These are phyloP conservation scores for Oncorhynchus masou DNA, from an alignment of 2,113 vertebrate genomes.

Conservation along the genomic window DNA sequence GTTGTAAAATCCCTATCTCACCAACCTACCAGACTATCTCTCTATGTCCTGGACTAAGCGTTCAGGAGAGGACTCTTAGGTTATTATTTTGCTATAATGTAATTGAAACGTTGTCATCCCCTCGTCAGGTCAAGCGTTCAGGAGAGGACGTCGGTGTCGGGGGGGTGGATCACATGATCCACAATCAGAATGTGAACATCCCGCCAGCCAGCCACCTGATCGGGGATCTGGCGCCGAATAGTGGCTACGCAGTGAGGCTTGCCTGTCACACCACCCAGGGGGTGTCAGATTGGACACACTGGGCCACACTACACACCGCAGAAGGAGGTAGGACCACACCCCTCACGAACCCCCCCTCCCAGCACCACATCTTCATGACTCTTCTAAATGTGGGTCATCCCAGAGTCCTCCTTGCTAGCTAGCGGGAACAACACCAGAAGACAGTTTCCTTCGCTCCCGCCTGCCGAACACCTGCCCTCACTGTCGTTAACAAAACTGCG, in stretches of 20 bases:
- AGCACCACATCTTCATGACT: too few relatives aligned
- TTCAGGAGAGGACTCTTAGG: not conserved
- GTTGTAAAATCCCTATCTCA: too few relatives aligned
- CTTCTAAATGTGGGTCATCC: too few relatives aligned
- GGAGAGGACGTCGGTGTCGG: conserved; percentile 28
- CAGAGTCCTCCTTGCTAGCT: too few relatives aligned
- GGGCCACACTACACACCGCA: conserved; percentile 70
- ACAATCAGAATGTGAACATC: conserved; percentile 72
- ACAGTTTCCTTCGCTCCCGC: too few relatives aligned
- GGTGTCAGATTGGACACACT: conserved; percentile 80
- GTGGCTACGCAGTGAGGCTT: conserved; percentile 76
- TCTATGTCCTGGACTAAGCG: conserved; percentile 51
- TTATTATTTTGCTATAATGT: not conserved
- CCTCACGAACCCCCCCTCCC: too few relatives aligned
- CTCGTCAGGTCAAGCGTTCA: conserved; percentile 53
- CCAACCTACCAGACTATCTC: not conserved
- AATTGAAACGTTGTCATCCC: not conserved
- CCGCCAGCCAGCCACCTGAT: conserved; percentile 72
- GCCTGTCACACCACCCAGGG: conserved; percentile 82
- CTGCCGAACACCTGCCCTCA: too few relatives aligned
- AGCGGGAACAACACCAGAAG: too few relatives aligned
- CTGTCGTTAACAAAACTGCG: too few relatives aligned
- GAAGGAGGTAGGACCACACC: conserved; percentile 74
- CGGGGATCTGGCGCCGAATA: conserved; percentile 72
- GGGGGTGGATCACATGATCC: conserved; percentile 52